Evolutionary conservation across 2,888 invertebrate species (phyloP), one percentile per base, ranked within the genome.

Genomic region (Ramazzottius varieornatus): DNA sequence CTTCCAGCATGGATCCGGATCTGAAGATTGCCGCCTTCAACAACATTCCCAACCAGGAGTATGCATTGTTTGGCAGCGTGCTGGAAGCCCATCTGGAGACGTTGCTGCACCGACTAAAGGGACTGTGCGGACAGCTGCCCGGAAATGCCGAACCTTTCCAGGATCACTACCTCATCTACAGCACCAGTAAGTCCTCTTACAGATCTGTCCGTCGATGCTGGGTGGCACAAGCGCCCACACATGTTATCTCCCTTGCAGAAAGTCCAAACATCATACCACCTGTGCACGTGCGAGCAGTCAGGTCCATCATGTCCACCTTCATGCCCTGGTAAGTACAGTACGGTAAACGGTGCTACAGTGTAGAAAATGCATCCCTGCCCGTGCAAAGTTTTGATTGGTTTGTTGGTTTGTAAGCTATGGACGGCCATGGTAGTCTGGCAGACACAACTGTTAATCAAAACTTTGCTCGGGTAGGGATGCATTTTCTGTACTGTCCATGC

Each of bases 1-100:
- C n/a, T n/a, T n/a, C n/a, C 54, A 29, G 4, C 13, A 54, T 54
- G 54, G 54, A 54, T 54, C 54, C 54, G 4, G 13, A n/a, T 8
- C 29, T 54, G 54, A 54, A 54, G 29, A 54, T 54, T 29, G 54
- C 54, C 29, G 24, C 54, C 16, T 29, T 24, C 54, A 54, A 54
- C 54, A 54, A 24, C 54, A 54, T 54, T 29, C 54, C 54, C 4
- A 54, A 54, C 29, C 54, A 54, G 54, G 54, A 54, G 54, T 54
- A 54, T 29, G 54, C 54, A 54, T 29, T 54, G 20, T 54, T 16
- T 29, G 54, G 54, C n/a, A 54, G 54, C 29, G 54, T 54, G 13
- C 24, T 54, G 54, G 54, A 54, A 24, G 4, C n/a, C 4, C n/a
- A 54, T 4, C 4, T 54, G 54, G 54, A 54, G 4, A 54, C 54